Conservation (phyloP, 2,113 vertebrate species). For the Gallinago jamesoni region DNA sequence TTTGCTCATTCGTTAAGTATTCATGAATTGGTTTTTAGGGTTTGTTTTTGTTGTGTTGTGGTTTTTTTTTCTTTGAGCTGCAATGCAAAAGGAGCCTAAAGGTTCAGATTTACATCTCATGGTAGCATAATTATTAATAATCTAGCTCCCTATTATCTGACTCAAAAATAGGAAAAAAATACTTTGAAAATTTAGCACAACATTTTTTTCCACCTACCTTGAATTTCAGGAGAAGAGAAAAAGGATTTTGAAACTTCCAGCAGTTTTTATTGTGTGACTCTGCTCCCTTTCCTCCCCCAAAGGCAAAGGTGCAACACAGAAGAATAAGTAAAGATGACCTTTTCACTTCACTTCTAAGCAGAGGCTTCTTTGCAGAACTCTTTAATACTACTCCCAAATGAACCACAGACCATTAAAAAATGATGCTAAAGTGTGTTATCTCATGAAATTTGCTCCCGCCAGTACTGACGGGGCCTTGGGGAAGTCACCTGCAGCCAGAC, state of each 20-base stretch:
- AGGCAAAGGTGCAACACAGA: background rate
- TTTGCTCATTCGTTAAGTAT: conserved; percentile 66
- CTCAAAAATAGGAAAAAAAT: background rate
- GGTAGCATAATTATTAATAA: conserved; percentile 46
- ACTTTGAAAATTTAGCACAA: background rate
- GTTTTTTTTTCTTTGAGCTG: conserved; percentile 10
- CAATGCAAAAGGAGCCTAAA: conserved; percentile 25
- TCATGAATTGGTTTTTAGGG: conserved; percentile 33
- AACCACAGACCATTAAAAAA: background rate
- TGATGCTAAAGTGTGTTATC: background rate
- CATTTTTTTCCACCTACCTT: background rate
- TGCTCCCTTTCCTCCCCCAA: background rate
- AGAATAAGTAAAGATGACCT: background rate
- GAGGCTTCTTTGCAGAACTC: background rate
- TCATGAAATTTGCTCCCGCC: background rate
- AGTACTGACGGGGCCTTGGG: background rate
- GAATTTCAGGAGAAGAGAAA: background rate
- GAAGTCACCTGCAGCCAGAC: background rate
- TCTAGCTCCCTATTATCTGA: conserved; percentile 11
- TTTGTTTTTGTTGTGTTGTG: background rate
- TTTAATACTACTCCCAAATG: background rate
- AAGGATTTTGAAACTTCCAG: background rate
- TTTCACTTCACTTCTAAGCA: background rate
- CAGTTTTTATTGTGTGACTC: background rate
- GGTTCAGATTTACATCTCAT: conserved; percentile 25